A percentile compares a stretch with the other conserved stretches of the same genome.
phyloP scores from a whole-genome alignment of 1,140 invertebrate species.

The Drosophila athabasca region DNA sequence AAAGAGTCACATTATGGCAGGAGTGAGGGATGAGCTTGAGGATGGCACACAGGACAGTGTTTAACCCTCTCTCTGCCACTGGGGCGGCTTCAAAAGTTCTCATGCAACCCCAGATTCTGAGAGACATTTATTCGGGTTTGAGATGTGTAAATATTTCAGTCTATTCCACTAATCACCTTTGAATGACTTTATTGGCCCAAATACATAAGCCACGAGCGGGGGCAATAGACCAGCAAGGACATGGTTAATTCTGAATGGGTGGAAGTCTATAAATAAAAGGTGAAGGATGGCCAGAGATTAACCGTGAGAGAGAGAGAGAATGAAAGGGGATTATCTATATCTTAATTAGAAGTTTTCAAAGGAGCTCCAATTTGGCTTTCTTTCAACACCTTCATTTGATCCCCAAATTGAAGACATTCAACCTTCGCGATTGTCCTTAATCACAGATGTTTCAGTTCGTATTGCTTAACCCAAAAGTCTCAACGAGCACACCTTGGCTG shows the following conservation, averaged over 20 bases:
- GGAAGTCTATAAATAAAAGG: conserved; percentile 45
- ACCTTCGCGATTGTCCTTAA: conserved; percentile 32
- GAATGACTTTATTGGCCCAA: conserved; percentile 60
- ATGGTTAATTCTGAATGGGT: conserved; percentile 2
- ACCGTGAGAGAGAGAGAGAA: neutral
- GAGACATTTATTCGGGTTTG: neutral
- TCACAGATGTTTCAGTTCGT: conserved; percentile 37
- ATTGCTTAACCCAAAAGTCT: conserved; percentile 42
- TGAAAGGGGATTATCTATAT: too few relatives aligned
- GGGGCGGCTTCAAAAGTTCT: conserved; percentile 15
- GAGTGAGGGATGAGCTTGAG: neutral
- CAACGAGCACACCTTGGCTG: conserved; percentile 21
- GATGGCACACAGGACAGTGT: too few relatives aligned
- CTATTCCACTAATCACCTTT: conserved; percentile 58
- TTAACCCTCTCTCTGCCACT: too few relatives aligned
- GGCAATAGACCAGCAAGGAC: conserved; percentile 32
- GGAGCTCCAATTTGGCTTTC: neutral
- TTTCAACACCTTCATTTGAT: conserved; percentile 6
- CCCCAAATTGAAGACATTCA: neutral
- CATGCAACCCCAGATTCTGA: conserved; percentile 22
- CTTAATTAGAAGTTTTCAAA: too few relatives aligned
- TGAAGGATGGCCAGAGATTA: conserved; percentile 9
- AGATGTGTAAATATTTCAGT: conserved; percentile 65
- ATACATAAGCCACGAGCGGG: conserved; percentile 32
- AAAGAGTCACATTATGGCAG: conserved; percentile 8